These are phyloP conservation scores for Corythaeola cristata DNA, from an alignment of 2,113 vertebrate genomes.

Conservation along the genomic window DNA sequence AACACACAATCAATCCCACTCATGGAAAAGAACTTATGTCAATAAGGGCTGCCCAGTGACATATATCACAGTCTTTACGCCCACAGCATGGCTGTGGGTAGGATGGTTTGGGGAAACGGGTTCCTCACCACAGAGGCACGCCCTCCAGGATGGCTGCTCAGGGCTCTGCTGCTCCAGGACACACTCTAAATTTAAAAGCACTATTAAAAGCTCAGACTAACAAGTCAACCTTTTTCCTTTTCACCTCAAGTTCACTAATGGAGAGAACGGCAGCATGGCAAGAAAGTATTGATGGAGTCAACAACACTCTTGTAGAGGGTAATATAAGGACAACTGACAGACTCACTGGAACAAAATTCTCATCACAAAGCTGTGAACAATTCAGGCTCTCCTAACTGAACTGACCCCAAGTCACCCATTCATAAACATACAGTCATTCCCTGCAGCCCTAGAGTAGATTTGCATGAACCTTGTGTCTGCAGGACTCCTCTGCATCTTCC, in stretches of 20 bases:
- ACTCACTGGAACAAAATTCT: not conserved
- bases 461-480: too few relatives aligned
- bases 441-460: not conserved
- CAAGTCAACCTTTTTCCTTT: not conserved
- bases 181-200: not conserved
- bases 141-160: not conserved
- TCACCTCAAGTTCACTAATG: not conserved
- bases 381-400: not conserved
- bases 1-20: not conserved
- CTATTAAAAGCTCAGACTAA: not conserved
- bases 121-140: not conserved
- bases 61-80: not conserved
- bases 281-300: not conserved
- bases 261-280: not conserved
- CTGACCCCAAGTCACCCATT: not conserved
- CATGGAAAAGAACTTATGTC: not conserved
- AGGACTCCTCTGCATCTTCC: not conserved
- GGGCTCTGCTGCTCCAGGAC: not conserved
- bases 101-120: not conserved
- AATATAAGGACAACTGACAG: not conserved
- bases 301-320: fast-evolving
- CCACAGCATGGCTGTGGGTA: not conserved
- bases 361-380: not conserved
- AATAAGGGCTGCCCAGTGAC: not conserved
- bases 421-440: not conserved